Conservation (phyloP, 2,113 vertebrate genomes). For the Bufo gargarizans region DNA sequence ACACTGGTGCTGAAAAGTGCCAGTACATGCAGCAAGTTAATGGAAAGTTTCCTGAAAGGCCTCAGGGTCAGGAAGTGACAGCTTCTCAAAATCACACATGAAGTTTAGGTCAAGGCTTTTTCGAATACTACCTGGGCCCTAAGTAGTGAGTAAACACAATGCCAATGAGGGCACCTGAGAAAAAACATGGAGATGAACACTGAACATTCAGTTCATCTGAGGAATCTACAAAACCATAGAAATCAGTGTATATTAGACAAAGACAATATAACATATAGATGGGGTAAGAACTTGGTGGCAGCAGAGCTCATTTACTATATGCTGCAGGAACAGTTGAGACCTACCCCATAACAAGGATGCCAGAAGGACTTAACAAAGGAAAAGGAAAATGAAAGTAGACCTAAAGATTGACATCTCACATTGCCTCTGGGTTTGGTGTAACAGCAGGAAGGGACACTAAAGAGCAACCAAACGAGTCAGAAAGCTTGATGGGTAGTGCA, state of each 20-base stretch:
- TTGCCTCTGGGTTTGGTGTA: neutral
- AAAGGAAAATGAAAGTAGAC: neutral
- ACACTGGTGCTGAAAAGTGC: neutral
- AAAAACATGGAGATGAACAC: neutral
- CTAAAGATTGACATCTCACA: neutral
- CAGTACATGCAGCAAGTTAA: neutral
- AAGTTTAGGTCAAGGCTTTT: too few species aligned
- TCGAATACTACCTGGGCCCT: too few species aligned
- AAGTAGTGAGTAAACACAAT: neutral
- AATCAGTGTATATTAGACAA: neutral
- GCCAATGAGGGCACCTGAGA: neutral
- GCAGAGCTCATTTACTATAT: neutral
- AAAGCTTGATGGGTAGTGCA: slow-evolving; percentile 27
- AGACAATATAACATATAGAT: neutral
- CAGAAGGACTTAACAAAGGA: neutral
- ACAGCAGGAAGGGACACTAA: slow-evolving; percentile 22
- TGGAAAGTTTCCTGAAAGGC: too few species aligned
- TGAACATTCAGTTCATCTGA: neutral
- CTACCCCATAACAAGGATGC: neutral
- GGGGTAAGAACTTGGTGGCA: too few species aligned
- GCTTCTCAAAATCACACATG: too few species aligned
- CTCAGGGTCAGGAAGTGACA: too few species aligned
- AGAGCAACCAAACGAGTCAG: slow-evolving; percentile 27
- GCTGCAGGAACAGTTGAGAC: neutral
- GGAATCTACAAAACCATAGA: neutral